Base-by-base conservation (phyloP, 1,140 invertebrate genomes). In the Lepeophtheirus salmonis region DNA sequence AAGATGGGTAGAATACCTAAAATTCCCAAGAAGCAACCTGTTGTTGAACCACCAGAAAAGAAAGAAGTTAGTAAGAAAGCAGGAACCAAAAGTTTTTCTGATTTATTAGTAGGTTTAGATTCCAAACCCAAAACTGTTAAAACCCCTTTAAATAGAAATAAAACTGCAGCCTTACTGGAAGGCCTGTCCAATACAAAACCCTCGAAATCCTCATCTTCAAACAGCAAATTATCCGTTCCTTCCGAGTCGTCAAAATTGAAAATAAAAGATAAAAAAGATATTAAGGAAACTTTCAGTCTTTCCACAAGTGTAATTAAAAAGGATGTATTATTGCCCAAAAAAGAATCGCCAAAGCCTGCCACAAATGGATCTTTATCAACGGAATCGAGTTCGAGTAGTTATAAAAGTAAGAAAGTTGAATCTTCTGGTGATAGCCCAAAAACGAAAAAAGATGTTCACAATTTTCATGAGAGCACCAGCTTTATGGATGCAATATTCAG, bases 401-500 rank as follows among this genome's bases (percentile, higher is more conserved):
- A 6, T n/a, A 41, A 41, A 41, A 6, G 6, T 10, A 41, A 41
- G n/a, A 41, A 41, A n/a, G 6, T n/a, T 41, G 30, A 41, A 41
- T 6, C 30, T 10, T n/a, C 30, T n/a, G n/a, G n/a, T n/a, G n/a
- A n/a, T n/a, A n/a, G n/a, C n/a, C n/a, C n/a, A n/a, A n/a, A n/a
- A n/a, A 10, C 30, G 6, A 41, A 41, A n/a, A 41, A 41, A n/a
- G 30, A 41, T 14, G 14, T n/a, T 14, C 55, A 26, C 55, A 57
- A 57, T n/a, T 24, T 57, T n/a, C 25, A 17, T 16, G 55, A 57
- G 16, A 57, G 55, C 26, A 26, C 55, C 2, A 30, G 55, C 2
- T 57, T 57, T n/a, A 57, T 57, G 55, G 55, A 57, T 41, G 55
- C 55, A 20, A 57, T 57, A 3, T 57, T 57, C 25, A 57, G 55